phyloP scores from a whole-genome alignment of 2,113 vertebrate species.

The Macrotis lagotis region DNA sequence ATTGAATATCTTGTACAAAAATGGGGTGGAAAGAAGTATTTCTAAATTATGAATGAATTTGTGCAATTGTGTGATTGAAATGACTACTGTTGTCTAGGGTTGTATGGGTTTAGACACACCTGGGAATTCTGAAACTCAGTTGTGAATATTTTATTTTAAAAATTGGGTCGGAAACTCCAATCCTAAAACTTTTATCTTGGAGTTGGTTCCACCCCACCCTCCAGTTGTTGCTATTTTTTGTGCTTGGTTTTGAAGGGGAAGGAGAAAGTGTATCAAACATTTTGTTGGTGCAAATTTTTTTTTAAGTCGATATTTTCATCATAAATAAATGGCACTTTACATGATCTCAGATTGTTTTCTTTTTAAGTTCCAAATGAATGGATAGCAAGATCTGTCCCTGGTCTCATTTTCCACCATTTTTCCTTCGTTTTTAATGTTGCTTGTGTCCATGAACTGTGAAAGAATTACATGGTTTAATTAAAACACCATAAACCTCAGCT shows the following conservation, averaged over 20 bases:
- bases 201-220: neutral
- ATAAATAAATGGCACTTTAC: slow-evolving; percentile 63
- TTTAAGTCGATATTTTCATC: slow-evolving; percentile 50
- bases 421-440: neutral
- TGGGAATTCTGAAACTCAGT: neutral
- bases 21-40: slow-evolving; percentile 16
- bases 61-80: slow-evolving; percentile 13
- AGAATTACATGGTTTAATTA: neutral
- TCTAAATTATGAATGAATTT: neutral
- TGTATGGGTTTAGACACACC: neutral
- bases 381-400: neutral
- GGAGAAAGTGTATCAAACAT: neutral
- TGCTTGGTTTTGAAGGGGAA: slow-evolving; percentile 41
- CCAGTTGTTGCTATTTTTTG: neutral
- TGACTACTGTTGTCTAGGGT: neutral
- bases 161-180: neutral
- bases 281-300: slow-evolving; percentile 54
- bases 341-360: slow-evolving; percentile 28
- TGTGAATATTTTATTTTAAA: neutral
- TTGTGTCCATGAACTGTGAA: neutral
- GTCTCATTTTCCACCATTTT: neutral
- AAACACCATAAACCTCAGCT: neutral
- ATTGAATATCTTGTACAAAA: slow-evolving; percentile 50
- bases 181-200: neutral
- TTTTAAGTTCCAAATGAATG: neutral